Percentiles rank a stretch among this genome's conserved stretches.
Conservation (phyloP, 1,140 invertebrate genomes). For the Cryptotermes secundus region DNA sequence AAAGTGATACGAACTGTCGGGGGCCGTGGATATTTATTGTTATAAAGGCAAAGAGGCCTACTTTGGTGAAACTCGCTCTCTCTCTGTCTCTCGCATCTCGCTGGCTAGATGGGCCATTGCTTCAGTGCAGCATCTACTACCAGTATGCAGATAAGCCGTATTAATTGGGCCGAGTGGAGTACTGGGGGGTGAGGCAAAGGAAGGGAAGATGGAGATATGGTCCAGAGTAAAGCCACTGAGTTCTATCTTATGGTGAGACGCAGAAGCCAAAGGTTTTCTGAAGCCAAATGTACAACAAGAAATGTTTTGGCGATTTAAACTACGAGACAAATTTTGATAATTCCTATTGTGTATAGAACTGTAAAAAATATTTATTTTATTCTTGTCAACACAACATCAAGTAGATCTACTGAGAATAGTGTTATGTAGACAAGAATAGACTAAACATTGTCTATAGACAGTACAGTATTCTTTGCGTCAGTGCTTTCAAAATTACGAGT, state of each 20-base stretch:
- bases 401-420: too few species aligned
- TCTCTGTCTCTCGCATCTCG: not conserved
- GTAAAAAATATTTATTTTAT: too few species aligned
- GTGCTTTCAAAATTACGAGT: too few species aligned
- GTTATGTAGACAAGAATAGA: too few species aligned
- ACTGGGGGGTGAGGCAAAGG: conserved; percentile 3
- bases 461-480: too few species aligned
- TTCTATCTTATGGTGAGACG: conserved; percentile 5
- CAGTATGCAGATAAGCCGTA: conserved; percentile 39
- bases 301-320: too few species aligned
- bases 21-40: conserved; percentile 38
- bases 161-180: conserved; percentile 36
- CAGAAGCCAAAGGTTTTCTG: not conserved
- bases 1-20: conserved; percentile 38
- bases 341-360: too few species aligned
- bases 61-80: conserved; percentile 30
- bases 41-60: conserved; percentile 34
- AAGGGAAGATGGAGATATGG: conserved; percentile 17
- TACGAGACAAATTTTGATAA: too few species aligned
- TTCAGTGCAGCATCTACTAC: conserved; percentile 36
- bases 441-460: not conserved
- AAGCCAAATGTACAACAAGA: conserved; percentile 17
- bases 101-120: conserved; percentile 25
- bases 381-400: too few species aligned
- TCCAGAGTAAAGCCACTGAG: conserved; percentile 21